Base-by-base conservation (phyloP, 2,888 invertebrate species). In the Ophraella communa region DNA sequence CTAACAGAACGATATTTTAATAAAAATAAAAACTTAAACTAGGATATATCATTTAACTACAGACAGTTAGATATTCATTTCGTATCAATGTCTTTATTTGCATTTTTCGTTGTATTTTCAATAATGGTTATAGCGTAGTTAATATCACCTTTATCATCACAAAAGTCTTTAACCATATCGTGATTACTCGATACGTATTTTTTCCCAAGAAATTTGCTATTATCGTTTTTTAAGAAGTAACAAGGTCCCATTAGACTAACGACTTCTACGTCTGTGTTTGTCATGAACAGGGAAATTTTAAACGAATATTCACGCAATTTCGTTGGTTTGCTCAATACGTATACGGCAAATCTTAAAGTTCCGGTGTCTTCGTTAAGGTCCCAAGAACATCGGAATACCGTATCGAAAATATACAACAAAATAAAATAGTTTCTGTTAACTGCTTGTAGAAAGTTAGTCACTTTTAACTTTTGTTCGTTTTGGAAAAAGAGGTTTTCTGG, bases 381-480 rank as follows among this genome's bases (percentile, higher is more conserved):
- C 73, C 73, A 73, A 1, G 66, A 59, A 52, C 72, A 74, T 20
- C 73, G 69, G 47, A 76, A 76, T 5, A 73, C 24, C 49, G 71
- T 65, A n/a, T 70, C 60, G 53, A 67, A 69, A 1, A 68, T 63
- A 18, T 62, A 44, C 39, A 75, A 70, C 4, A 75, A 8, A 7
- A 67, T 66, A 39, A 62, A 61, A n/a, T 66, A 69, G 7, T 44
- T 21, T 42, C 64, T 35, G 45, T 64, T 54, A n/a, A 30, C 53
- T 10, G 30, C 10, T 8, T 54, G 23, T 8, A 14, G 30, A 58
- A 72, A 72, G 24, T 64, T 44, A 3, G 45, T 24, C 23, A 71
- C 74, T 10, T 65, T 62, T 2, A 74, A 39, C 8, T 60, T 70
- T 56, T 76, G 71, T 27, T 56, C 54, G 21, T 45, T 53, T 17